Conservation (phyloP, 1,140 invertebrate genomes). For the Drosophila trapezifrons region DNA sequence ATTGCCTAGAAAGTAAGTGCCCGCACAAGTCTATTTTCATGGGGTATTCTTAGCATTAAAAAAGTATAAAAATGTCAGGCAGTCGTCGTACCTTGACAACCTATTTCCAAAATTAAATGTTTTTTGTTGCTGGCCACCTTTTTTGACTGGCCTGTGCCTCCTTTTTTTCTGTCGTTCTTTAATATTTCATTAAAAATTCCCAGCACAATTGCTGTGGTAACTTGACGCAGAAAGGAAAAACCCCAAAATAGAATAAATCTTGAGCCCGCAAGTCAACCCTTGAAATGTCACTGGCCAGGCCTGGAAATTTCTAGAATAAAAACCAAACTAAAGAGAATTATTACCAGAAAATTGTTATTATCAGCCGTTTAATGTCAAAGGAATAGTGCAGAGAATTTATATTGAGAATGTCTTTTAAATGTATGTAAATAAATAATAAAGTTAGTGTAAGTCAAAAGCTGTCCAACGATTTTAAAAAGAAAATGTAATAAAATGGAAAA, state of each 20-base stretch:
- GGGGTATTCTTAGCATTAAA: slow-evolving; percentile 31
- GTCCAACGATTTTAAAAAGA: slow-evolving; percentile 21
- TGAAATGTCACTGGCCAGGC: slow-evolving; percentile 5
- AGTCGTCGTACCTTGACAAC: slow-evolving; percentile 29
- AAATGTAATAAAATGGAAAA: slow-evolving; percentile 43
- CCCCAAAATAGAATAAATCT: slow-evolving; percentile 11
- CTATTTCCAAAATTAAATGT: slow-evolving; percentile 52
- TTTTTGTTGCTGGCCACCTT: slow-evolving; percentile 30
- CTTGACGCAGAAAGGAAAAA: slow-evolving; percentile 1
- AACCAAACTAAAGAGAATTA: slow-evolving; percentile 13
- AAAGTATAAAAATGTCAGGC: slow-evolving; percentile 39
- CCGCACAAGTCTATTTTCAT: background rate
- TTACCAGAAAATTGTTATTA: slow-evolving; percentile 13
- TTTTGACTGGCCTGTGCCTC: slow-evolving; percentile 3
- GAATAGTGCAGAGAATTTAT: slow-evolving; percentile 3
- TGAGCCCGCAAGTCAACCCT: slow-evolving; percentile 4
- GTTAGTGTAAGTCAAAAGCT: slow-evolving; percentile 48
- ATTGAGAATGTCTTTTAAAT: background rate
- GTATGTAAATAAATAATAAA: slow-evolving; percentile 23
- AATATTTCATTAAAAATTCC: slow-evolving; percentile 72
- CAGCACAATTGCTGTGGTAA: slow-evolving; percentile 43
- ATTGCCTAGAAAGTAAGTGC: slow-evolving; percentile 1
- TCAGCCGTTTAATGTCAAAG: slow-evolving; percentile 2
- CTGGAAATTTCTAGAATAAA: background rate
- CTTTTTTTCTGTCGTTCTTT: slow-evolving; percentile 12